A percentile compares a stretch with the other conserved stretches of the same genome.
Evolutionary conservation across 2,113 vertebrate species (phyloP).

Genomic region (Podarcis cretensis): DNA sequence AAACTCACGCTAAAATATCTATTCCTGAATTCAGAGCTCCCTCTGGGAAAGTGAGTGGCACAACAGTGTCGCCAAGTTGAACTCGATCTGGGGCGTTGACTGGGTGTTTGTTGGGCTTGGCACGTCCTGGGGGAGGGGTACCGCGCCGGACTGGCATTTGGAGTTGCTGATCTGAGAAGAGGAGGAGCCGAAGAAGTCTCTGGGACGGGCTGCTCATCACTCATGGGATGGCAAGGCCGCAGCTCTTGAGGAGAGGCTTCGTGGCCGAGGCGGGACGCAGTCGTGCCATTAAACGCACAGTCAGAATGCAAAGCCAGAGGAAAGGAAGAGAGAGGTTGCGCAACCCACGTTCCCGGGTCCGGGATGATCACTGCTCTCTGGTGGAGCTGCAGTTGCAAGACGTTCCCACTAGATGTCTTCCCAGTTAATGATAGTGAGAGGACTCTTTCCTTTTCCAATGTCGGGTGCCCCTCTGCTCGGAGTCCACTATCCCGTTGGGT

Average conservation of each 20-base stretch:
- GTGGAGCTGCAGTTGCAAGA: conserved; percentile 70
- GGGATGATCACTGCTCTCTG: conserved; percentile 7
- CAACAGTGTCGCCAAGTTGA: not conserved
- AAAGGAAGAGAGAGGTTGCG: not conserved
- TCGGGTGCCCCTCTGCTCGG: conserved; percentile 32
- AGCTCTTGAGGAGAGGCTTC: not conserved
- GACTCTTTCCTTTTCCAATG: conserved; percentile 16
- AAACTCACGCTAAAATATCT: not conserved
- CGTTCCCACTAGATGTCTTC: conserved; percentile 84
- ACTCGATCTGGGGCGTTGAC: not conserved
- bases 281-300: not conserved
- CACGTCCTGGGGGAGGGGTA: not conserved
- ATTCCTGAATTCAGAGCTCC: conserved; percentile 1
- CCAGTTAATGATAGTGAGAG: conserved; percentile 67
- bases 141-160: not conserved
- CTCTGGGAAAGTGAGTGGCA: conserved; percentile 23
- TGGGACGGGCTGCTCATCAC: not conserved
- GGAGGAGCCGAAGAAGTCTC: not conserved
- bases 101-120: not conserved
- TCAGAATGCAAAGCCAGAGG: not conserved
- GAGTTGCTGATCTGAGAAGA: conserved; percentile 21
- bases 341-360: not conserved
- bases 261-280: not conserved
- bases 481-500: conserved; percentile 7
- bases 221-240: not conserved